A percentile compares a stretch with the other conserved stretches of the same genome.
Conservation (phyloP, 2,888 invertebrate genomes). For the Caenorhabditis drosophilae region DNA sequence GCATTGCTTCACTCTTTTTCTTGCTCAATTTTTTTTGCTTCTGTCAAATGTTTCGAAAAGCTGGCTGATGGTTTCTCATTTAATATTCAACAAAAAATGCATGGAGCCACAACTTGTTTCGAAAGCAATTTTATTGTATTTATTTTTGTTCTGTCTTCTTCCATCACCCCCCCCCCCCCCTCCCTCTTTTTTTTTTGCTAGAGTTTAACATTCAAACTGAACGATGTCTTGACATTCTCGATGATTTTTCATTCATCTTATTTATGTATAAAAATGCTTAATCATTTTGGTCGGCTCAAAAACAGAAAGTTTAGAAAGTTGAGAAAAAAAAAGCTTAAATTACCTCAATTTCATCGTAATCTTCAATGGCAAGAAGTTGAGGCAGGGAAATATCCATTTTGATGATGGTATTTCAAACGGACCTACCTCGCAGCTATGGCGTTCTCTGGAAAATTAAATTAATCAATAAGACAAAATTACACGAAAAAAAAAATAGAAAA, state of each 20-base stretch:
- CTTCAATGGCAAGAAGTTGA: constrained; percentile 37
- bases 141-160: no score
- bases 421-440: no score
- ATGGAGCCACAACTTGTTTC: no score
- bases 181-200: no score
- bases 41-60: neutral
- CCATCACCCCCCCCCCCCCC: no score
- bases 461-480: neutral
- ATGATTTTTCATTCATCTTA: neutral
- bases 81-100: constrained; percentile 28
- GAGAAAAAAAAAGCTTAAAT: neutral
- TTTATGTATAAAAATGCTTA: neutral
- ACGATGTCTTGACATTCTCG: neutral
- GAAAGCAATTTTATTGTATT: no score
- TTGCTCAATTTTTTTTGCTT: constrained; percentile 1
- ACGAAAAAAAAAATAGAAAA: neutral
- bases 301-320: neutral
- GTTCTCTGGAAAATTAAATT: neutral
- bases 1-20: neutral
- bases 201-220: no score
- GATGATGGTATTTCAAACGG: neutral
- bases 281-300: neutral
- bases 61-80: constrained; percentile 20
- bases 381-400: constrained; percentile 32
- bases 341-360: constrained; percentile 42